Evolutionary conservation across 2,113 vertebrate genomes (phyloP).

Genomic region (Octodon degus): DNA sequence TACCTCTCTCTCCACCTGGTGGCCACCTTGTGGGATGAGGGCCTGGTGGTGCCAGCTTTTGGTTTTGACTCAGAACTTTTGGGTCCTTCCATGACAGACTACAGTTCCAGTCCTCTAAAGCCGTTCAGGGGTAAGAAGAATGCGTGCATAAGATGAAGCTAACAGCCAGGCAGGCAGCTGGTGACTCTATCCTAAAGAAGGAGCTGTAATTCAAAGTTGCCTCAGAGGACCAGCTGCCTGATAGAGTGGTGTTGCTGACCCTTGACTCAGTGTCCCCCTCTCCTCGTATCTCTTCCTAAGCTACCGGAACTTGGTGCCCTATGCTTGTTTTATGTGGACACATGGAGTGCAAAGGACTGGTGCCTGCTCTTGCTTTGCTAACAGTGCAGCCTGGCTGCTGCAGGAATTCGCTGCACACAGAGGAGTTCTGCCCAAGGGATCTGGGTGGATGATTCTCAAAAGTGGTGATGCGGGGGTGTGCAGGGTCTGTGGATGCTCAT

Average conservation of each 20-base stretch:
- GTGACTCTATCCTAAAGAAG: not conserved
- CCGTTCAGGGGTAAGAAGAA: too few relatives aligned
- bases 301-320: too few relatives aligned
- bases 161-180: not conserved
- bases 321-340: not conserved
- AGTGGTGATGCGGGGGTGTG: not conserved
- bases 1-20: fast-evolving
- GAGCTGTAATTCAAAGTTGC: not conserved
- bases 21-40: not conserved
- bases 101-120: not conserved
- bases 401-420: fast-evolving
- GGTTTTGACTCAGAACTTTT: not conserved
- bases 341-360: too few relatives aligned
- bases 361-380: too few relatives aligned
- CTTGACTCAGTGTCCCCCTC: fast-evolving
- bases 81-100: not conserved
- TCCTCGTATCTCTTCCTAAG: not conserved
- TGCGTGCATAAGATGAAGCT: fast-evolving
- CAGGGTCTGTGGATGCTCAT: fast-evolving
- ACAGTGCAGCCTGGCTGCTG: fast-evolving
- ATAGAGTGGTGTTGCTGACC: not conserved
- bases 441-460: not conserved
- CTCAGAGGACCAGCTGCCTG: fast-evolving
- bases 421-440: fast-evolving
- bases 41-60: not conserved